A percentile compares a stretch with the other conserved stretches of the same genome.
phyloP scores from a whole-genome alignment of 2,113 vertebrate species.

The Gobio gobio region DNA sequence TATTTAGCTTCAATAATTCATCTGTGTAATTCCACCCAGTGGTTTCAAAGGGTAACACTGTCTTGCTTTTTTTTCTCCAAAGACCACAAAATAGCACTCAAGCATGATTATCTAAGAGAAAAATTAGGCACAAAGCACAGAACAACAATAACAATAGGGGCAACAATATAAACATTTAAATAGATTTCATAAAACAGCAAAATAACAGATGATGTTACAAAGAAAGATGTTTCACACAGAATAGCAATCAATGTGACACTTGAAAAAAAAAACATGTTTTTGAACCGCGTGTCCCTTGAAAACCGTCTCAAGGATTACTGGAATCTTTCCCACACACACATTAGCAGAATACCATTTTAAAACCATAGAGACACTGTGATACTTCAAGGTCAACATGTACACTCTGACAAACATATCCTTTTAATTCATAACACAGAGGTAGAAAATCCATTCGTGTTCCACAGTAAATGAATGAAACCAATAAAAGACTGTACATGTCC shows the following conservation, averaged over 20 bases:
- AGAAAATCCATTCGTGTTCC: background rate
- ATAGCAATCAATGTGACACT: background rate
- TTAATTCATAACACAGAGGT: background rate
- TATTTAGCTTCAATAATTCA: conserved; percentile 17
- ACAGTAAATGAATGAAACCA: background rate
- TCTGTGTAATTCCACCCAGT: background rate
- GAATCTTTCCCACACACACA: background rate
- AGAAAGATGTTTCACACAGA: background rate
- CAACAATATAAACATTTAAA: background rate
- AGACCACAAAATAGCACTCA: background rate
- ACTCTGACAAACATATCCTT: conserved; percentile 12
- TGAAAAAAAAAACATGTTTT: background rate
- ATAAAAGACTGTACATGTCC: background rate
- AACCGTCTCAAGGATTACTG: background rate
- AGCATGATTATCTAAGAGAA: background rate
- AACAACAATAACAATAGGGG: background rate
- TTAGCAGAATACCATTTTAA: background rate
- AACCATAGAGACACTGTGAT: background rate
- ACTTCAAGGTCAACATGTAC: background rate
- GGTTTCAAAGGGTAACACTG: background rate
- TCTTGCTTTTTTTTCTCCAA: background rate
- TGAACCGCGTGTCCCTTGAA: background rate
- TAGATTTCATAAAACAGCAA: background rate
- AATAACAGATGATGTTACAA: background rate
- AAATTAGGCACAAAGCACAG: background rate